Evolutionary conservation across 2,797 vertebrate genomes (phyloP), one percentile per base, ranked within the genome.

Genomic region (Pseudopleuronectes americanus): DNA sequence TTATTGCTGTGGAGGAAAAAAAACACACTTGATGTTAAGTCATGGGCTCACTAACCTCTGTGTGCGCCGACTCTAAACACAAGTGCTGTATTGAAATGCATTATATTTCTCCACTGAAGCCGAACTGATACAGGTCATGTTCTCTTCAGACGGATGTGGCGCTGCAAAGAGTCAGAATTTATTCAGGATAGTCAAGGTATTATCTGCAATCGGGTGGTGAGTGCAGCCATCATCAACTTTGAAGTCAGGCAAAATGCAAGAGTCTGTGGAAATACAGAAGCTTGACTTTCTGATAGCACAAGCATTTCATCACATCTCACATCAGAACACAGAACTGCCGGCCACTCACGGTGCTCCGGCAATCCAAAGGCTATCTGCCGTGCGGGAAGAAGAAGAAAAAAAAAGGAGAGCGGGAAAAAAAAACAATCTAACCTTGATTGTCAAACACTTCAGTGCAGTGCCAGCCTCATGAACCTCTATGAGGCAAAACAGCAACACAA

Each of bases 401-500:
- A 31, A 17, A 31, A 1, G 16, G 10, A 38, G 6, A 56, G 26
- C 31, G 21, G 24, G 24, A 53, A 22, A 59, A 2, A 74, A 77
- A 72, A 79, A 61, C 68, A 83, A 80, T 77, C 79, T 80, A 92
- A 85, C 85, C 88, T 87, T 92, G 87, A 92, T 87, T 90, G 86
- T 86, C 84, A 84, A 89, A 84, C 86, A 89, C 87, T 89, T 80
- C 78, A 80, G 75, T 55, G 58, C 55, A 57, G 57, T 79, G 74
- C 71, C 78, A 84, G 81, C 73, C 71, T 85, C 83, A 74, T 83
- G 83, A 85, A 85, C 79, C 66, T 90, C 80, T 79, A 86, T 74
- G 81, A 91, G 85, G 80, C 76, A 89, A 87, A 92, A 85, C 87
- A 90, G 86, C 89, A 90, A 88, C 84, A 89, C 87, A 87, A 79